Base-by-base conservation (phyloP, 2,113 vertebrate species). In the Aviceda subcristata region DNA sequence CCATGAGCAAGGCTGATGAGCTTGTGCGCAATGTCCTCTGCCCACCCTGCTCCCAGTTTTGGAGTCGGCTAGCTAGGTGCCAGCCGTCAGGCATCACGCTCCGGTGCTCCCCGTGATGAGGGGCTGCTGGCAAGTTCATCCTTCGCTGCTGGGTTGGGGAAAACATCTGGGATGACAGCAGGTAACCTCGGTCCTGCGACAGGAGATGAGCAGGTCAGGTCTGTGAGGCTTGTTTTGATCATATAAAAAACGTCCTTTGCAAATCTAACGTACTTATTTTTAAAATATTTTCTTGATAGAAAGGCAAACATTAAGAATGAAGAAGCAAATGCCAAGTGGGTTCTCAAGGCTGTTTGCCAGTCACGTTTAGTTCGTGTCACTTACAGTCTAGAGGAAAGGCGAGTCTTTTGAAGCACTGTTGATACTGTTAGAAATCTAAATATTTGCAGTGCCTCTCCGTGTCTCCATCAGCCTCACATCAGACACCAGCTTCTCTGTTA, bases 401-500 rank as follows among this genome's bases (percentile, higher is more conserved):
- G 0, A 76, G 29, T 39, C 84, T 85, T 95, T 77, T 91, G 91
- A 95, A 94, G 87, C 38, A 59, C 51, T 78, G 12, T 34, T 41
- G 32, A 73, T 94, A 67, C 30, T 89, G 87, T 53, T 88, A 80
- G 92, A 89, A 95, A 86, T 69, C n/a, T 76, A 96, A 96, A 92
- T 96, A 97, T 97, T 95, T 92, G 92, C 87, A 43, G 32, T 91
- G 56, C 69, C 86, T 95, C 89, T 95, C 88, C 2, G 11, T 34
- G 90, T 67, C 85, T 91, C 87, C 87, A 50, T 26, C 67, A 51
- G 63, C 7, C 57, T 71, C 91, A 69, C 51, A 19, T 15, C 92
- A 87, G 80, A 78, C 68, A 92, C 12, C 43, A 38, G 73, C 27
- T 72, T 78, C 75, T 57, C 69, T 94, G 22, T 67, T 76, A 85